Conservation (phyloP, 2,113 vertebrate genomes). For the Cheirogaleus medius region DNA sequence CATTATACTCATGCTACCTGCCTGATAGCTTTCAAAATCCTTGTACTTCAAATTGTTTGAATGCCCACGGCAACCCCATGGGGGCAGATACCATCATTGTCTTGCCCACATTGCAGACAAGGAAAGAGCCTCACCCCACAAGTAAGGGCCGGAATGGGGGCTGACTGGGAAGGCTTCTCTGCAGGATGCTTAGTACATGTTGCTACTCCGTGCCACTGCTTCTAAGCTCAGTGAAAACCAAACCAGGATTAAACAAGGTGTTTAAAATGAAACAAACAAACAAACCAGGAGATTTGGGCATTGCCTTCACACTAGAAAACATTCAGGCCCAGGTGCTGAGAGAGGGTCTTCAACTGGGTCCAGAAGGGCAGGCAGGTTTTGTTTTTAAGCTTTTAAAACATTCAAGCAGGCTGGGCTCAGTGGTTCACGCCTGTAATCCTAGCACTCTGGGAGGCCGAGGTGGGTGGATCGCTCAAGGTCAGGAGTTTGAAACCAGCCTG, state of each 20-base stretch:
- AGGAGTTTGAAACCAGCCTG: too few relatives aligned
- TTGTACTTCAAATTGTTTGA: background rate
- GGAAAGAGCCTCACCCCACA: background rate
- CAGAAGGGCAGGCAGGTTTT: background rate
- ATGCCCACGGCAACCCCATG: background rate
- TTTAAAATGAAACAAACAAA: too few relatives aligned
- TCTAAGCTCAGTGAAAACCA: too few relatives aligned
- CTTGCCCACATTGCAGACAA: background rate
- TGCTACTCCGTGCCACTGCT: too few relatives aligned
- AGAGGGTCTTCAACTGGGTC: background rate
- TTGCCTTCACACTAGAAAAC: background rate
- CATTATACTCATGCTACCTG: background rate
- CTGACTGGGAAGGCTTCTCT: rapidly evolving
- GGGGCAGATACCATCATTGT: too few relatives aligned
- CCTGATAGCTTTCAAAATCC: background rate
- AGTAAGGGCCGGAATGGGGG: too few relatives aligned
- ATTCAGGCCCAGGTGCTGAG: background rate
- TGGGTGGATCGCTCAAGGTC: too few relatives aligned
- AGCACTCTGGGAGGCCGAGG: too few relatives aligned
- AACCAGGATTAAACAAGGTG: too few relatives aligned
- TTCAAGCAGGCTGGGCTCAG: background rate
- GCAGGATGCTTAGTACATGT: too few relatives aligned
- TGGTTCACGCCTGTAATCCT: too few relatives aligned
- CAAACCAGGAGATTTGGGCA: background rate
- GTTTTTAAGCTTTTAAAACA: background rate